Base-by-base conservation (phyloP, 2,888 invertebrate genomes). In the Tipula helvola region DNA sequence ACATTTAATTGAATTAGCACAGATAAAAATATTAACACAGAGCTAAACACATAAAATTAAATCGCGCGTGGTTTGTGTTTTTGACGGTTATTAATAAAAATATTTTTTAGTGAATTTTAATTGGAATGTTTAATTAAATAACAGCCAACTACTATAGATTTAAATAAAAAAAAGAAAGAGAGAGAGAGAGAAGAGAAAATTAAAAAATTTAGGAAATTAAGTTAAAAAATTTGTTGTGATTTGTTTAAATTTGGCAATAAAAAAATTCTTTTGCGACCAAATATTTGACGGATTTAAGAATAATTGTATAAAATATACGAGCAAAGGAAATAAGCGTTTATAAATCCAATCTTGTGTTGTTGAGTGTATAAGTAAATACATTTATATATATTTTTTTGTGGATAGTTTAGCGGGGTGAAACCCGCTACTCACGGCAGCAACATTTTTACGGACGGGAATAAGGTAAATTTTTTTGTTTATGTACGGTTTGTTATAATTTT, bases 381-480 rank as follows among this genome's bases (percentile, higher is more conserved):
- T 71, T 71, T 71, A 52, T n/a, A 52, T n/a, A 52, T 52, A 71
- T 28, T 44, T 28, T 85, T 85, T 42, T 85, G 41, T 85, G 85
- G 85, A 85, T 42, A 85, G 42, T 42, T 10, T 85, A 42, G 85
- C 85, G 85, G 85, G 85, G 12, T 85, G 39, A 41, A 18, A 42
- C 42, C 42, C 85, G 85, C 42, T 85, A n/a, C 42, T 5, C 18
- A 42, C n/a, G 71, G 89, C 89, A 90, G 89, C 91, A 92, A 90
- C 89, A 92, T 92, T 92, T 92, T 92, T 90, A 91, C 92, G 89
- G 91, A 92, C 91, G 92, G 91, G 88, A 92, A 92, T 89, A 92
- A 92, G 92, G 91, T 91, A 90, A 90, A n/a, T 83, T 36, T n/a
- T 36, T 12, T 12, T n/a, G n/a, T n/a, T 36, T 39, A 39, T 39